Evolutionary conservation across 2,113 vertebrate species (phyloP).

Genomic region (Phrynocephalus versicolor): DNA sequence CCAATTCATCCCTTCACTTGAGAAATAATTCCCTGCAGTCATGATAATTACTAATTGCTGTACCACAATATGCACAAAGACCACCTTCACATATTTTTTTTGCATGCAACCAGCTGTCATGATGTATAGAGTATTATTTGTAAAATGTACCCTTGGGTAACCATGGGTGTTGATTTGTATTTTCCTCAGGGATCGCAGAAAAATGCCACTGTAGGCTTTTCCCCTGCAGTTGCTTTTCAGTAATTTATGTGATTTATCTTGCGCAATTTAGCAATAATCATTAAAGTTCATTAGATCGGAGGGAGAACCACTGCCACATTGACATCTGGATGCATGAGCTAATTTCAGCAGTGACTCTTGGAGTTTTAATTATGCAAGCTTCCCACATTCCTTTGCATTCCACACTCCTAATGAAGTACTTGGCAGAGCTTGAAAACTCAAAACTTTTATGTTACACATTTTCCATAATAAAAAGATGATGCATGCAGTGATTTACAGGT

Average conservation of each 20-base stretch:
- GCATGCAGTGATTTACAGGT: too few relatives aligned
- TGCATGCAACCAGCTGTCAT: background rate
- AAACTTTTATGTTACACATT: background rate
- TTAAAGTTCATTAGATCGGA: constrained; percentile 39
- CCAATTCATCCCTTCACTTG: background rate
- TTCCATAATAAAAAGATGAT: background rate
- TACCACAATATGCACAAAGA: background rate
- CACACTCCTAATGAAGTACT: constrained; percentile 4
- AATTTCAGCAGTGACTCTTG: constrained; percentile 1
- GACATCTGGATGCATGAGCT: constrained; percentile 36
- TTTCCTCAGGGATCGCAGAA: background rate
- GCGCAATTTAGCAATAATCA: constrained; percentile 35
- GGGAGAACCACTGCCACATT: constrained; percentile 14
- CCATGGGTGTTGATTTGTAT: background rate
- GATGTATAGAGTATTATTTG: background rate
- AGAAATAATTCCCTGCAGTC: background rate
- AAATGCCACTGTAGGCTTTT: constrained; percentile 8
- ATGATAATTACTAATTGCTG: background rate
- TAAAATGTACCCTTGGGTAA: background rate
- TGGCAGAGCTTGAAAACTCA: background rate
- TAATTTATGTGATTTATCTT: constrained; percentile 40
- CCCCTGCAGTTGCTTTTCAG: background rate
- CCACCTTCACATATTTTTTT: background rate
- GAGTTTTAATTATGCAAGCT: constrained; percentile 20
- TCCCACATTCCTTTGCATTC: background rate